These are phyloP conservation scores for Odocoileus hemionus DNA, from an alignment of 2,113 vertebrate species.

Conservation along the genomic window DNA sequence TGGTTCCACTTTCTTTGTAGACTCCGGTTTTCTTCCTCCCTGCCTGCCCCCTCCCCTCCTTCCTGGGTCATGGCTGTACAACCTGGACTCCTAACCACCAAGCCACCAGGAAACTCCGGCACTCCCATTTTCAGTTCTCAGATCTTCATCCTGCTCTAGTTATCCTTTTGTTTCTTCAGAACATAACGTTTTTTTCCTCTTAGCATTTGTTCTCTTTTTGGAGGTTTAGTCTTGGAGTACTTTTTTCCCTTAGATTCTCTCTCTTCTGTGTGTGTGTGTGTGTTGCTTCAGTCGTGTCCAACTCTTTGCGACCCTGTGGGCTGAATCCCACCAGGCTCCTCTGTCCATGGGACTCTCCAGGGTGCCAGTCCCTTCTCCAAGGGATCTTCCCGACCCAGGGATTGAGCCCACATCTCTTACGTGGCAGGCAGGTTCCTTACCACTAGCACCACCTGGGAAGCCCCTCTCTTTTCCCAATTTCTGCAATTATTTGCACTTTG, in stretches of 20 bases:
- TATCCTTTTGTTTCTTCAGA: constrained; percentile 57
- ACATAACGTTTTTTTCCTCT: neutral
- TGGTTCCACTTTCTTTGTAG: neutral
- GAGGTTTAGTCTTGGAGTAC: neutral
- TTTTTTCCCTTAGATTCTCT: neutral
- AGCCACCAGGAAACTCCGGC: neutral
- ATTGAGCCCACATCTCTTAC: neutral
- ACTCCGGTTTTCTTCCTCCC: neutral
- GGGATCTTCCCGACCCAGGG: neutral
- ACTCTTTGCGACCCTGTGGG: neutral
- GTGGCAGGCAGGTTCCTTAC: neutral
- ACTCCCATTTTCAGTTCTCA: neutral
- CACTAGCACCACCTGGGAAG: neutral
- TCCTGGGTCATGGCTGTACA: neutral
- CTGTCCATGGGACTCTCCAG: neutral
- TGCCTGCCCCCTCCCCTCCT: neutral
- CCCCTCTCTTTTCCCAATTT: neutral
- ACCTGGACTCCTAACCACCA: neutral
- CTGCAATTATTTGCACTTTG: neutral
- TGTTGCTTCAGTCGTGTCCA: neutral
- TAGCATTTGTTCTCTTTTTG: neutral
- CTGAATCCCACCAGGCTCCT: neutral
- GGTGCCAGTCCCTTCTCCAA: neutral
- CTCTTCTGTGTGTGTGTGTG: neutral
- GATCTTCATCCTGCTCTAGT: neutral